Evolutionary conservation across 2,113 vertebrate species (phyloP).

Genomic region (Forbesichthys agassizii): DNA sequence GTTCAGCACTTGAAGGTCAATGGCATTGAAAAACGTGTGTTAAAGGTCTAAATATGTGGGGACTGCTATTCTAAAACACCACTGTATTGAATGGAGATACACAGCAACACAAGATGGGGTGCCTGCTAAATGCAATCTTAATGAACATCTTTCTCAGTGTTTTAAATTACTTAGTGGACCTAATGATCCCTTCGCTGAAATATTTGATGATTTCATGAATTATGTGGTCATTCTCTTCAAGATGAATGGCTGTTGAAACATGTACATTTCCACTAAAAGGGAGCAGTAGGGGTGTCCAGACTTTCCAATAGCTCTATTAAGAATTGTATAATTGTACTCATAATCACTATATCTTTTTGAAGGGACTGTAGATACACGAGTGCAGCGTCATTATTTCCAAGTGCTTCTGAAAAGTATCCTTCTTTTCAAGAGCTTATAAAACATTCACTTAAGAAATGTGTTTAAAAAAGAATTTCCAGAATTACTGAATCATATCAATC

Average conservation of each 20-base stretch:
- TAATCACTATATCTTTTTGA: conserved; percentile 47
- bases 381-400: conserved; percentile 37
- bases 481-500: conserved; percentile 19
- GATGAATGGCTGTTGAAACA: conserved; percentile 62
- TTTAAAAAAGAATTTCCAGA: conserved; percentile 24
- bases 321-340: conserved; percentile 50
- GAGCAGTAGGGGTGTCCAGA: conserved; percentile 46
- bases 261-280: conserved; percentile 49
- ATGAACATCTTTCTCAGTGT: conserved; percentile 41
- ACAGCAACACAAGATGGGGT: conserved; percentile 23
- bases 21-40: too few relatives aligned
- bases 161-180: conserved; percentile 55
- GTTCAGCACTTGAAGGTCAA: too few relatives aligned
- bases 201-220: conserved; percentile 66
- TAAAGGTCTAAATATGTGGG: too few relatives aligned
- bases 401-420: conserved; percentile 19
- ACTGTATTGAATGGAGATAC: neutral
- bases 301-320: conserved; percentile 54
- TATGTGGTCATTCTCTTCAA: conserved; percentile 61
- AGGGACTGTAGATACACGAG: conserved; percentile 30
- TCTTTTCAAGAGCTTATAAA: conserved; percentile 16
- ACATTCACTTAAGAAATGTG: conserved; percentile 17
- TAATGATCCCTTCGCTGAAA: conserved; percentile 55
- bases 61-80: too few relatives aligned
- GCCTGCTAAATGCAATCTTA: conserved; percentile 38